Conservation (phyloP, 2,797 vertebrate species). For the Clarias fuscus region DNA sequence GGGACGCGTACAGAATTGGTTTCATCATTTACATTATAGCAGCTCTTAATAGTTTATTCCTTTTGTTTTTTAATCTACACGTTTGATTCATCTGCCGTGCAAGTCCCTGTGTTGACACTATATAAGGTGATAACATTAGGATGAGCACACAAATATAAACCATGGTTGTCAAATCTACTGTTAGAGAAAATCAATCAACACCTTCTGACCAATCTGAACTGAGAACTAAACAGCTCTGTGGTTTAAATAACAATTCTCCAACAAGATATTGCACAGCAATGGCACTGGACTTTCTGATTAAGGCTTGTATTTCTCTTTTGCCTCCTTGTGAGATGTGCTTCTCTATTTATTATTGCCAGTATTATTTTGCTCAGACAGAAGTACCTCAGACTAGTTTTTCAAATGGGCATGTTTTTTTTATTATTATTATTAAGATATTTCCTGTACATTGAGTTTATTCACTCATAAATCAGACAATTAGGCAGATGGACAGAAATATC, state of each 20-base stretch:
- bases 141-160: not conserved
- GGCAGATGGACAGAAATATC: constrained; percentile 34
- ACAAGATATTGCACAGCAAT: not conserved
- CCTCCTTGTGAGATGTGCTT: constrained; percentile 21
- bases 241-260: constrained; percentile 4
- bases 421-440: constrained; percentile 18
- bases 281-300: constrained; percentile 16
- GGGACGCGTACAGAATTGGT: no score
- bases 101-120: not conserved
- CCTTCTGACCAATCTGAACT: not conserved
- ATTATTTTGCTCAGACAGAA: constrained; percentile 7
- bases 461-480: constrained; percentile 23
- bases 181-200: not conserved
- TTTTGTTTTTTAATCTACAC: not conserved
- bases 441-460: constrained; percentile 28
- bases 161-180: not conserved
- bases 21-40: not conserved
- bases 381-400: not conserved
- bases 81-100: not conserved
- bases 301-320: not conserved
- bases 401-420: not conserved
- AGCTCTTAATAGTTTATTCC: not conserved
- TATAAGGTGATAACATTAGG: not conserved
- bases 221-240: not conserved
- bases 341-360: constrained; percentile 24